A percentile compares a stretch with the other conserved stretches of the same genome.
Conservation (phyloP, 2,888 invertebrate genomes). For the Linyphia triangularis region DNA sequence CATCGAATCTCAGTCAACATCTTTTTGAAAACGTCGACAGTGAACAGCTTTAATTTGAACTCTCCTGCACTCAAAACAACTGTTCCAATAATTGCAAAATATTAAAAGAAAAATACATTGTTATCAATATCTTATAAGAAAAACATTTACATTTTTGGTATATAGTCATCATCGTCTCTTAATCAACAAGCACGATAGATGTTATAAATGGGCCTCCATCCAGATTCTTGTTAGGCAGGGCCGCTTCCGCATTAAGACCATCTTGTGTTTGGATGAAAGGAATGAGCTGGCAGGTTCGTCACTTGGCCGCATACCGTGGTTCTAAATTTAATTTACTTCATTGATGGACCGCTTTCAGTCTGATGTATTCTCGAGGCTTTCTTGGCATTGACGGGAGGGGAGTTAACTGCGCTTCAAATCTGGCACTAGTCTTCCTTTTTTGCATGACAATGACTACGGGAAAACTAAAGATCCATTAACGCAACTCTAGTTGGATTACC, state of each 20-base stretch:
- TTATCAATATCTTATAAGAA: too few relatives aligned
- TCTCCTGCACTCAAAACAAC: too few relatives aligned
- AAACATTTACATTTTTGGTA: too few relatives aligned
- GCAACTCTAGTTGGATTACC: too few relatives aligned
- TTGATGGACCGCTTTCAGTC: constrained; percentile 44
- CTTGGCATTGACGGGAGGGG: constrained; percentile 50
- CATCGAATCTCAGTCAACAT: too few relatives aligned
- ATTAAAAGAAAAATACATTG: too few relatives aligned
- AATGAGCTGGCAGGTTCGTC: constrained; percentile 61
- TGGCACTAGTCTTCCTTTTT: neutral
- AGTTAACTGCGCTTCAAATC: constrained; percentile 7
- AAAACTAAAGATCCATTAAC: too few relatives aligned
- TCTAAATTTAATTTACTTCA: constrained; percentile 68
- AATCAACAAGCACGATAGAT: neutral
- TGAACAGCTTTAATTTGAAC: too few relatives aligned
- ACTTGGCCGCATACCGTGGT: constrained; percentile 47
- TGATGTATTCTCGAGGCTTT: constrained; percentile 18
- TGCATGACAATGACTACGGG: neutral
- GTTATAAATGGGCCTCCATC: neutral
- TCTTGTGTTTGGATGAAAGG: constrained; percentile 18
- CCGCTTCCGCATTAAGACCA: neutral
- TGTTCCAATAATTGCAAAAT: too few relatives aligned
- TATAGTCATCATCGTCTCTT: too few relatives aligned
- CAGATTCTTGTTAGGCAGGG: neutral
- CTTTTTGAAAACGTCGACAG: too few relatives aligned